phyloP scores from a whole-genome alignment of 2,113 vertebrate genomes.

The Prionailurus viverrinus region DNA sequence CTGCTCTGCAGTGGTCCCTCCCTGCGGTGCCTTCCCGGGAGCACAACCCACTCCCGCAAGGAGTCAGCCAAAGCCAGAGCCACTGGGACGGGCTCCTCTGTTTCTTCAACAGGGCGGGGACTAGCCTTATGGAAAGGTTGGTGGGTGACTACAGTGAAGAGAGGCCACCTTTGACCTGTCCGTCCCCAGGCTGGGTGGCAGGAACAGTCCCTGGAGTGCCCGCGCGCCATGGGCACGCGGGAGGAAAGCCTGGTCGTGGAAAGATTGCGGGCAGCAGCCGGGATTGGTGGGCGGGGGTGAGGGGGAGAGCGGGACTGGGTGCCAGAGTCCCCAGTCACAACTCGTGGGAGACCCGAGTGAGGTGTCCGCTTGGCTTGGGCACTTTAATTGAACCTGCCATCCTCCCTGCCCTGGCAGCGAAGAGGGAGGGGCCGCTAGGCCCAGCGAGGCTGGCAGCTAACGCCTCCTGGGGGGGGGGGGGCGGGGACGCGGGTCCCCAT shows the following conservation, averaged over 20 bases:
- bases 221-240: neutral
- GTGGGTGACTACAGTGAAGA: neutral
- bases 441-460: neutral
- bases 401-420: neutral
- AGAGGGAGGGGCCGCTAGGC: neutral
- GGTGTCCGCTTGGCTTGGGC: conserved; percentile 39
- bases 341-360: neutral
- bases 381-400: conserved; percentile 61
- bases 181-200: neutral
- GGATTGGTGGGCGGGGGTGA: neutral
- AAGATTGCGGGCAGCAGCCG: neutral
- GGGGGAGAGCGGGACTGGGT: neutral
- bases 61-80: neutral
- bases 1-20: neutral
- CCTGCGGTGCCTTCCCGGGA: neutral
- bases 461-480: neutral
- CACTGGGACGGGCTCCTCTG: conserved; percentile 10
- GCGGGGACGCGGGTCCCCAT: neutral
- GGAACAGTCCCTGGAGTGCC: neutral
- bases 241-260: neutral
- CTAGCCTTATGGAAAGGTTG: neutral
- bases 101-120: neutral
- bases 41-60: conserved; percentile 13
- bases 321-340: conserved; percentile 6
- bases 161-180: neutral